Percentiles rank a stretch among this genome's conserved stretches.
Evolutionary conservation across 2,888 invertebrate species (phyloP).

Genomic region (Eristalis tenax): DNA sequence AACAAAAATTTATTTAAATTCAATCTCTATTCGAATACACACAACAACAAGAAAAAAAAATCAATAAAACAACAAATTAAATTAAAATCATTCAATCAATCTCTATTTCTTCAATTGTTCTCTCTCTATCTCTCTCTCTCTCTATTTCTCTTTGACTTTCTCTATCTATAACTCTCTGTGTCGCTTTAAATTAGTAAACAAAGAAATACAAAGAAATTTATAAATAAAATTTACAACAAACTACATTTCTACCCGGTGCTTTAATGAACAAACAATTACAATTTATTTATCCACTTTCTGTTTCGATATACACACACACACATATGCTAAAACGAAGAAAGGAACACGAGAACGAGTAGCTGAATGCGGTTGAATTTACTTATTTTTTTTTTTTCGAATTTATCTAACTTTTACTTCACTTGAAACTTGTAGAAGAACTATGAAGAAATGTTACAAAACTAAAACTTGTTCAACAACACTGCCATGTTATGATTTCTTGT

Average conservation of each 20-base stretch:
- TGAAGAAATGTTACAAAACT: conserved; percentile 2
- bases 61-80: background rate
- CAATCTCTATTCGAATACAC: conserved; percentile 43
- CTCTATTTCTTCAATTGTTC: conserved; percentile 73
- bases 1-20: conserved; percentile 42
- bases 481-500: conserved; percentile 63
- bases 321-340: background rate
- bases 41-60: conserved; percentile 30
- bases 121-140: conserved; percentile 56
- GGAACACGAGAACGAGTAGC: background rate
- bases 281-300: background rate
- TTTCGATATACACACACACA: background rate
- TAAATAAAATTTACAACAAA: conserved; percentile 33
- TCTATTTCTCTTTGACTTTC: conserved; percentile 56
- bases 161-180: conserved; percentile 66
- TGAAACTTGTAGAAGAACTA: too few relatives aligned
- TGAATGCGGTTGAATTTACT: conserved; percentile 38
- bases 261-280: conserved; percentile 39
- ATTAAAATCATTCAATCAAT: conserved; percentile 27
- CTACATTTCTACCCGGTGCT: conserved; percentile 72
- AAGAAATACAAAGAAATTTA: conserved; percentile 53
- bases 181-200: conserved; percentile 70
- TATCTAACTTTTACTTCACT: too few relatives aligned
- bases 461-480: conserved; percentile 63
- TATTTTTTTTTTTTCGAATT: conserved; percentile 30